Percentiles rank a stretch among this genome's conserved stretches.
Evolutionary conservation across 2,113 vertebrate genomes (phyloP).

Genomic region (Bos indicus): DNA sequence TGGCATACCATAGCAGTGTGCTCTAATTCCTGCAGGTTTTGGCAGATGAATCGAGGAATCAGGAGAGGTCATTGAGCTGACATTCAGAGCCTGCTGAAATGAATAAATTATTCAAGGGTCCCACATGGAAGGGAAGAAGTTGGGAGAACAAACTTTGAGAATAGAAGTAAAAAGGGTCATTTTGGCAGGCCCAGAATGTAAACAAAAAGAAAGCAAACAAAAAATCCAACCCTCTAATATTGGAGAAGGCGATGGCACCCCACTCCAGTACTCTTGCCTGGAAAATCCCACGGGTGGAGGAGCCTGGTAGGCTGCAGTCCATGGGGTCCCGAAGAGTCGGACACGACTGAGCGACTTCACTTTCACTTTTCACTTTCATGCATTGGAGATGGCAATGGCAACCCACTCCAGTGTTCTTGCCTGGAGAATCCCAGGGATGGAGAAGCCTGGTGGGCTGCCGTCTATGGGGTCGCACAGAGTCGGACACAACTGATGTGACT

Average conservation of each 20-base stretch:
- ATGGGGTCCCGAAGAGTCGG: rapidly evolving
- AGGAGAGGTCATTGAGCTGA: neutral
- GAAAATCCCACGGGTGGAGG: no score
- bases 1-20: neutral
- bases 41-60: neutral
- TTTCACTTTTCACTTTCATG: no score
- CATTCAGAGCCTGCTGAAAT: neutral
- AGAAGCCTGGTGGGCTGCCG: no score
- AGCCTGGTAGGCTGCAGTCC: no score
- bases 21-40: neutral
- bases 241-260: no score
- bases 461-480: no score
- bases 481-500: no score
- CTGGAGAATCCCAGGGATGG: no score
- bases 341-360: no score
- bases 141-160: neutral
- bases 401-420: no score
- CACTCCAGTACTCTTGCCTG: no score
- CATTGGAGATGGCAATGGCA: no score
- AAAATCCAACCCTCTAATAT: neutral
- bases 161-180: neutral
- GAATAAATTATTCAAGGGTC: neutral
- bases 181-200: neutral
- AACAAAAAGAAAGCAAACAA: neutral
- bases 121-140: neutral